A percentile compares a stretch with the other conserved stretches of the same genome.
phyloP scores from a whole-genome alignment of 2,113 vertebrate species.

The Dicaeum eximium region DNA sequence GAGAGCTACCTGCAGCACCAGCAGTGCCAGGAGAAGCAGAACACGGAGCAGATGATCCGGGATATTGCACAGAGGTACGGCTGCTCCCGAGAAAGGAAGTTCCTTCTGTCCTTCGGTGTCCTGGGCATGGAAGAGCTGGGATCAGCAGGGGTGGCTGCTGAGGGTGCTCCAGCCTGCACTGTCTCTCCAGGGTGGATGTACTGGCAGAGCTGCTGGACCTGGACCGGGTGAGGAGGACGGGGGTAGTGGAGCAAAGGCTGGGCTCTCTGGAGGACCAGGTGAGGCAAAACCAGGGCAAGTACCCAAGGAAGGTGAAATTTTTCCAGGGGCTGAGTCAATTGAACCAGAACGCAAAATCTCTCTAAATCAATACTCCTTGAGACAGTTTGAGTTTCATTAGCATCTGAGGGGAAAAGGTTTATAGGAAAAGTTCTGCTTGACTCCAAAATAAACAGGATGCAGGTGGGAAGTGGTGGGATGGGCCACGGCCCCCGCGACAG shows the following conservation, averaged over 20 bases:
- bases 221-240: conserved; percentile 70
- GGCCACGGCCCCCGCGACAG: not conserved
- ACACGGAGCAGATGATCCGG: conserved; percentile 77
- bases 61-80: conserved; percentile 84
- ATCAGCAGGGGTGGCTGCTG: not conserved
- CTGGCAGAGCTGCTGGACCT: conserved; percentile 78
- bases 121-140: not conserved
- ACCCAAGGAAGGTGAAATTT: not conserved
- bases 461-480: not conserved
- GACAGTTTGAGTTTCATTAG: not conserved
- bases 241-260: conserved; percentile 73
- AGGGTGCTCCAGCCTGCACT: not conserved
- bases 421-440: not conserved
- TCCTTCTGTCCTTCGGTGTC: not conserved
- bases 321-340: not conserved
- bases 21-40: conserved; percentile 75
- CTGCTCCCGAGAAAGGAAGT: not conserved
- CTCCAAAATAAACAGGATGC: not conserved
- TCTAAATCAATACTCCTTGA: not conserved
- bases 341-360: not conserved
- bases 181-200: conserved; percentile 74
- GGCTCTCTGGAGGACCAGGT: conserved; percentile 88
- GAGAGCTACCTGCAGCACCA: conserved; percentile 84
- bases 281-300: not conserved
- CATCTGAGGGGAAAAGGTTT: not conserved